Conservation (phyloP, 2,113 vertebrate species). For the Chionis minor region DNA sequence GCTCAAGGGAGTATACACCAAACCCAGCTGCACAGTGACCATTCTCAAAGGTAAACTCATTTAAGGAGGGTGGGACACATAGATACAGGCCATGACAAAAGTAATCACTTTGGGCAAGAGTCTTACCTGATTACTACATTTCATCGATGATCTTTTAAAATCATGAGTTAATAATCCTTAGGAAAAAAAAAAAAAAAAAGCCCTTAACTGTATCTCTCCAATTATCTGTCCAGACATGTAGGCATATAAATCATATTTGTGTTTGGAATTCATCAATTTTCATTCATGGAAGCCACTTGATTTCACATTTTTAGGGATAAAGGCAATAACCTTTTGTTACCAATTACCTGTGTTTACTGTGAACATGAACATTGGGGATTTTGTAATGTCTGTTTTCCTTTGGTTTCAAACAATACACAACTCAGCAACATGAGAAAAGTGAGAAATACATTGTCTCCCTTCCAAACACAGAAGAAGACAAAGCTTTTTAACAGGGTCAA, state of each 20-base stretch:
- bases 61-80: not conserved
- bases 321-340: not conserved
- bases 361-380: not conserved
- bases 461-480: not conserved
- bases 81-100: not conserved
- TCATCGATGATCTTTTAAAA: not conserved
- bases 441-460: not conserved
- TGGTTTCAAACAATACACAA: not conserved
- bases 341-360: not conserved
- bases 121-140: not conserved
- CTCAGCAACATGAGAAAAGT: not conserved
- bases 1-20: not conserved
- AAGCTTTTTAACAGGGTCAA: not conserved
- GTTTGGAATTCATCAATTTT: not conserved
- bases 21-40: not conserved
- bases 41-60: not conserved
- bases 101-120: not conserved
- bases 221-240: not conserved
- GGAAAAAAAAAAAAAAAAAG: not conserved
- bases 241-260: not conserved
- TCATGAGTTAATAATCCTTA: not conserved
- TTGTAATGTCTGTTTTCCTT: not conserved
- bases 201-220: not conserved
- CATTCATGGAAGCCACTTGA: not conserved
- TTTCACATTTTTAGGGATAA: not conserved